phyloP scores from a whole-genome alignment of 2,797 vertebrate genomes.

The Gymnopithys bicolor region DNA sequence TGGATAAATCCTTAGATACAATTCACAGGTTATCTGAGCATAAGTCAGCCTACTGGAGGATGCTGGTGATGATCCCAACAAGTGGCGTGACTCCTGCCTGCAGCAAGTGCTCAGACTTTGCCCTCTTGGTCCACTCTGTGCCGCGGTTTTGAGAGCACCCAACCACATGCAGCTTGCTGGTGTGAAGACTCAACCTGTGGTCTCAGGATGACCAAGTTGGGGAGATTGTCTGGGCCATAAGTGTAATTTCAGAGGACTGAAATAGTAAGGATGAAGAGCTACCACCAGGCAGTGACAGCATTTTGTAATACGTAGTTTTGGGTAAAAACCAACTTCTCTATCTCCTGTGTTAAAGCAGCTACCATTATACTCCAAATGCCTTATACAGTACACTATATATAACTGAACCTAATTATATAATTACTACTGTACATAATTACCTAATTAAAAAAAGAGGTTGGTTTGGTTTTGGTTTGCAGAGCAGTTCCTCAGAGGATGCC shows the following conservation, averaged over 20 bases:
- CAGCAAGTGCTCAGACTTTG: not conserved
- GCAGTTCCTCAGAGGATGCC: not conserved
- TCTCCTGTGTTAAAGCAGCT: not conserved
- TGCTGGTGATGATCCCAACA: not conserved
- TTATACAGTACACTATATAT: not conserved
- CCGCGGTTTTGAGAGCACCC: not conserved
- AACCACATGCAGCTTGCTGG: fast-evolving
- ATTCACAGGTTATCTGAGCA: not conserved
- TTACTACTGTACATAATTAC: not conserved
- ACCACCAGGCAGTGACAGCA: not conserved
- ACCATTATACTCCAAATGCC: not conserved
- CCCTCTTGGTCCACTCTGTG: fast-evolving
- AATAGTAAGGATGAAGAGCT: not conserved
- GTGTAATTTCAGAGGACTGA: not conserved
- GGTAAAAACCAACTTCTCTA: not conserved
- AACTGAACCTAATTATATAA: constrained; percentile 20
- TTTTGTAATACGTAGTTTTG: not conserved
- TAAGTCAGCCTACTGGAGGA: not conserved
- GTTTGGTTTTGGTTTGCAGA: not conserved
- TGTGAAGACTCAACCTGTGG: not conserved
- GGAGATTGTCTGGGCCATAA: not conserved
- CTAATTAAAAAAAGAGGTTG: not conserved
- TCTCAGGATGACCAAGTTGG: not conserved
- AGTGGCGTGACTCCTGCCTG: not conserved
- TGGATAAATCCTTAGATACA: not conserved